Conservation (phyloP, 2,113 vertebrate genomes). For the Sebastes schlegelii region DNA sequence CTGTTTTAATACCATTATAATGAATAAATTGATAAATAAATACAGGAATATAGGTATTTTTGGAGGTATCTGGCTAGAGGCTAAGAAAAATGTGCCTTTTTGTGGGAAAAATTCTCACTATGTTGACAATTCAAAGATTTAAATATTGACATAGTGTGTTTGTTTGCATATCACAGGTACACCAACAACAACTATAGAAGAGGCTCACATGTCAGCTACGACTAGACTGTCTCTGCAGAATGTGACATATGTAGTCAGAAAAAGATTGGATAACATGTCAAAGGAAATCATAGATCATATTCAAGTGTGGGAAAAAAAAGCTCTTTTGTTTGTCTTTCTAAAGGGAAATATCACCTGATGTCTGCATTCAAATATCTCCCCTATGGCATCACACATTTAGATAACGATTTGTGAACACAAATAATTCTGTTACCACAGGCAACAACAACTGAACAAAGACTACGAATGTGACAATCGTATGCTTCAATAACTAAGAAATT, state of each 20-base stretch:
- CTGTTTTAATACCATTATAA: not conserved
- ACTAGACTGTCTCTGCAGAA: not conserved
- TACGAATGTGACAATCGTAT: not conserved
- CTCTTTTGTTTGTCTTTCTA: not conserved
- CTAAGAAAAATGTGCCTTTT: not conserved
- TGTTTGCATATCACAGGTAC: not conserved
- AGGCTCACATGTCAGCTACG: not conserved
- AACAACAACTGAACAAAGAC: conserved; percentile 12
- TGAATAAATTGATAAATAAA: not conserved
- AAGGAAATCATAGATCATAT: not conserved
- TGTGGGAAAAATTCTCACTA: not conserved
- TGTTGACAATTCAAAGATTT: not conserved
- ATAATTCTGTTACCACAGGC: conserved; percentile 20
- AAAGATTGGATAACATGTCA: not conserved
- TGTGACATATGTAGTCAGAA: not conserved
- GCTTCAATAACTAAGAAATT: not conserved
- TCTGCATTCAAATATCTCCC: conserved; percentile 33
- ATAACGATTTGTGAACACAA: conserved; percentile 40
- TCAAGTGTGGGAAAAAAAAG: not conserved
- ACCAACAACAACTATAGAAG: not conserved
- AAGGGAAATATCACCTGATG: not conserved
- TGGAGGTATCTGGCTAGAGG: not conserved
- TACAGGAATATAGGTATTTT: not conserved
- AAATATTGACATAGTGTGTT: not conserved
- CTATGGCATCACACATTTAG: not conserved